Base-by-base conservation (phyloP, 2,797 vertebrate species). In the Vireo griseus region DNA sequence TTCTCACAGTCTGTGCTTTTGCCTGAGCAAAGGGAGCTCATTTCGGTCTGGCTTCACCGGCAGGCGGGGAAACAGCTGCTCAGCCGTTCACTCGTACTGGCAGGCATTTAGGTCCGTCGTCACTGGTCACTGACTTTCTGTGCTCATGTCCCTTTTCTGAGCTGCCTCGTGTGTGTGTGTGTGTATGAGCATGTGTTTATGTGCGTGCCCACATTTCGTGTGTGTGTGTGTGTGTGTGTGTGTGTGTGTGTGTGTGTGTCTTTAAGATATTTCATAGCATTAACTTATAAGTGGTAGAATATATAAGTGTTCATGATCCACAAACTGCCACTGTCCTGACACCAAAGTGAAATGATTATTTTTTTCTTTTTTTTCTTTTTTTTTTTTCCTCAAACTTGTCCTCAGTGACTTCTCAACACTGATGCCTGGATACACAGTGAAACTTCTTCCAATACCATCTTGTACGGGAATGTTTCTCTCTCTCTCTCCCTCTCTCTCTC, bases 91-190 rank as follows among this genome's bases (percentile, higher is more conserved):
- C 97, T 96, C 50, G 68, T 62, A 97, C 95, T 96, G 96, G 97
- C 97, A 97, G 97, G 97, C 97, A 93, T 97, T 94, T 95, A 95
- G 97, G 96, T 97, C 95, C 89, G 57, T 96, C 92, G 97, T 96
- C 97, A 96, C 96, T 97, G 96, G 96, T 97, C 96, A 97, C 94
- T 69, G 78, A 95, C 97, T 96, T 97, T 96, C 95, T 80, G 87
- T 93, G 95, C 96, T 96, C 94, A 88, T 95, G 94, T 97, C 95
- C 95, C 92, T 94, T 84, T 84, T 92, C 71, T 16, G 77, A 96
- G 95, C 97, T 97, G 97, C 97, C 90, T 94, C 31, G 35, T 95
- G 93, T 83, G 62, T 78, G 75, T 76, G 33, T 93, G 37, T 65
- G 92, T 85, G 74, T 95, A 94, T 79, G 94, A 92, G 89, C 48